Evolutionary conservation across 2,888 invertebrate genomes (phyloP).

Genomic region (Pachliopta kotzebuea): DNA sequence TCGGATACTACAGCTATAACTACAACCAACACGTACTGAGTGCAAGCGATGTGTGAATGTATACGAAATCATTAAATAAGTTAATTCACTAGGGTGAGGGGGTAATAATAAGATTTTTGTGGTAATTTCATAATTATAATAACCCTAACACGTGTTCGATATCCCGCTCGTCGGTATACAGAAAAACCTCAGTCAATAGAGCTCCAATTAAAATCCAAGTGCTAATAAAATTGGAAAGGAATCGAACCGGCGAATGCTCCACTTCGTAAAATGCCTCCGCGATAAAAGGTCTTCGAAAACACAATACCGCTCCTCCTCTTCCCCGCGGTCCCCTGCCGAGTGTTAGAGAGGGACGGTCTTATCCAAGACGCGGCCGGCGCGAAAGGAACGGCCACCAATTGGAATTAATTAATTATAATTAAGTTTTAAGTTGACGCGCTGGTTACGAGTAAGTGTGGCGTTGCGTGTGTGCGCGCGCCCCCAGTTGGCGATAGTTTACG

Average conservation of each 20-base stretch:
- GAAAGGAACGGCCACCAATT: conserved; percentile 79
- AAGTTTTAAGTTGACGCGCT: conserved; percentile 88
- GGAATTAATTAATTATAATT: conserved; percentile 92
- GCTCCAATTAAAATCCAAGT: conserved; percentile 73
- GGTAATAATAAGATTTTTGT: too few relatives aligned
- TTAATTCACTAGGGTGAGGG: too few relatives aligned
- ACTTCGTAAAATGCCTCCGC: conserved; percentile 71
- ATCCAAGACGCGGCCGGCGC: conserved; percentile 68
- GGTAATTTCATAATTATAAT: background rate
- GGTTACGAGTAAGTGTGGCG: conserved; percentile 72
- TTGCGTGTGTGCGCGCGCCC: conserved; percentile 28
- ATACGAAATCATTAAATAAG: too few relatives aligned
- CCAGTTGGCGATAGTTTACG: conserved; percentile 39
- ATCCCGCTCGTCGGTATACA: conserved; percentile 23
- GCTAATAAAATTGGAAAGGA: conserved; percentile 75
- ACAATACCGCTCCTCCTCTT: conserved; percentile 72
- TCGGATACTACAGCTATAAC: too few relatives aligned
- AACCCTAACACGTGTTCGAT: conserved; percentile 22
- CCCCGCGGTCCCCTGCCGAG: conserved; percentile 55
- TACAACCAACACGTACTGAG: too few relatives aligned
- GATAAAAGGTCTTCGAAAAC: conserved; percentile 79
- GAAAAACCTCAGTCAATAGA: conserved; percentile 51
- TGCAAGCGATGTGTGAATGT: too few relatives aligned
- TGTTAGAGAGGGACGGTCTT: conserved; percentile 57
- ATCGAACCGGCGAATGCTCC: conserved; percentile 69